phyloP scores from a whole-genome alignment of 2,888 invertebrate genomes.

The Pyrocoelia pectoralis region DNA sequence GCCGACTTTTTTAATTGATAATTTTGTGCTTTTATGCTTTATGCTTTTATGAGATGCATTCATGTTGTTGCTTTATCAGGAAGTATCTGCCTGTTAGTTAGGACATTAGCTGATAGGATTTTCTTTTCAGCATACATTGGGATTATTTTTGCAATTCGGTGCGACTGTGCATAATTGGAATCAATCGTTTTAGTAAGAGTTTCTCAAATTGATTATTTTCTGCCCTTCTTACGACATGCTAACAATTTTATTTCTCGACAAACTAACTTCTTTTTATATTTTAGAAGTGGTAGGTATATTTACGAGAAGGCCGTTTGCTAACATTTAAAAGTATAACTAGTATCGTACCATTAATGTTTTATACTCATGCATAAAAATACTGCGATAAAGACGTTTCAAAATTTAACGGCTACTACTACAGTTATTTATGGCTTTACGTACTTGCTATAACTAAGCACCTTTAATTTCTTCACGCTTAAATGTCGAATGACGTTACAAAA shows the following conservation, averaged over 20 bases:
- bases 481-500: slow-evolving; percentile 21
- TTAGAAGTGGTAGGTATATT: neutral
- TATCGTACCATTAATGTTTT: slow-evolving; percentile 30
- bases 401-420: slow-evolving; percentile 38
- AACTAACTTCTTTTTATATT: neutral
- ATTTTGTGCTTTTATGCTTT: too few species aligned
- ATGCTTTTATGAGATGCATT: too few species aligned
- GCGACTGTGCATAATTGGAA: too few species aligned
- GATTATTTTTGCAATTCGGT: too few species aligned
- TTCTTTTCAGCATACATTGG: too few species aligned
- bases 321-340: slow-evolving; percentile 4
- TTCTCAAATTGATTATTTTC: neutral
- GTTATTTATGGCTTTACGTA: slow-evolving; percentile 34
- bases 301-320: neutral
- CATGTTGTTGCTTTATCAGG: too few species aligned
- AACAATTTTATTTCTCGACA: neutral
- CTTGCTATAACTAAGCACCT: slow-evolving; percentile 28
- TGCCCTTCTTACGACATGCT: neutral
- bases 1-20: too few species aligned
- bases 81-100: too few species aligned
- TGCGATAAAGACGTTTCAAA: slow-evolving; percentile 35
- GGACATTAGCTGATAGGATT: too few species aligned
- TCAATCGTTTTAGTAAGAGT: too few species aligned
- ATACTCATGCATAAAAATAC: slow-evolving; percentile 32
- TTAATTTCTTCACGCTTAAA: slow-evolving; percentile 24